Evolutionary conservation across 2,113 vertebrate species (phyloP), one percentile per base, ranked within the genome.

Genomic region (Lepus americanus): DNA sequence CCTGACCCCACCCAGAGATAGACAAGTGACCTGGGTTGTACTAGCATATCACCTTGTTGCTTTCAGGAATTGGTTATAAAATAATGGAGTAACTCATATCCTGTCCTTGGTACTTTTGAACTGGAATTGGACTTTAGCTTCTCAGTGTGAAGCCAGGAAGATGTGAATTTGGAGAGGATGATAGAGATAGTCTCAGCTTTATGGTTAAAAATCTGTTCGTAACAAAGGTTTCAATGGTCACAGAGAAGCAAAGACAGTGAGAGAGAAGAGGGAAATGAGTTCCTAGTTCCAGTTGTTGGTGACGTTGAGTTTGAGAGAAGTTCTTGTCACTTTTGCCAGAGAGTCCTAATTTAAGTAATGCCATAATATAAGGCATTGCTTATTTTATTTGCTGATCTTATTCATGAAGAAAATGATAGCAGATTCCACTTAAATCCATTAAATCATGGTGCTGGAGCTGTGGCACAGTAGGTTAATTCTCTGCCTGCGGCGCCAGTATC

Each of bases 331-430:
- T 36, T n/a, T 96, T 17, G 27, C 87, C 51, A 79, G 25, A 80
- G 76, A 70, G 55, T 44, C 36, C 39, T 59, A 67, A 59, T 25
- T 72, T 83, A 69, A 80, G 31, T 66, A 39, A 79, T 70, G 33
- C 78, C 13, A 20, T 69, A 22, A 8, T 55, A 0, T 31, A 67
- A 39, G 49, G 25, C 23, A 9, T 73, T 49, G 55, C 36, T 81
- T 67, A 33, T 64, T n/a, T 94, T 70, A 69, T 64, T 78, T 92
- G 5, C 66, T 66, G 83, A 44, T 93, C 94, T 95, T 36, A 20
- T 36, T 85, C n/a, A 73, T 11, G 0, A 84, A 61, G 33, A 83
- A 51, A 69, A 94, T 84, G 73, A 84, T 17, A 31, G 14, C 33
- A 76, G n/a, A 5, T 31, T 17, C 25, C 59, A n/a, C 11, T 67